Evolutionary conservation across 2,113 vertebrate genomes (phyloP).

Genomic region (Nerophis lumbriciformis): DNA sequence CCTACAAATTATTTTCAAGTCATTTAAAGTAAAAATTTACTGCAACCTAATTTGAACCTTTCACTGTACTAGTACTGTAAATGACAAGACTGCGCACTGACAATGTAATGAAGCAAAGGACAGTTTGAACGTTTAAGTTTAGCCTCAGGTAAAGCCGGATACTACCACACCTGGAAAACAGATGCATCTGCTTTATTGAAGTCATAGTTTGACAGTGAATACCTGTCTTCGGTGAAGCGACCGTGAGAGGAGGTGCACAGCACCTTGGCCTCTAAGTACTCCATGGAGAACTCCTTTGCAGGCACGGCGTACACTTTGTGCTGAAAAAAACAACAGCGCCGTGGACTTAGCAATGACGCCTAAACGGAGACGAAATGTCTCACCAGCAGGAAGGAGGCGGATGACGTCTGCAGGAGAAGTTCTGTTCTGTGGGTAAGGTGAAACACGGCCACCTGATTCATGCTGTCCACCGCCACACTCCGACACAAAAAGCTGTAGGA

Average conservation of each 20-base stretch:
- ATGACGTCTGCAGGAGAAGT: conserved; percentile 67
- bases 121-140: conserved; percentile 16
- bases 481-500: conserved; percentile 81
- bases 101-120: conserved; percentile 6
- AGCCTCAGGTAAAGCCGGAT: conserved; percentile 26
- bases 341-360: not conserved
- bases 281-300: conserved; percentile 77
- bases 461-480: conserved; percentile 75
- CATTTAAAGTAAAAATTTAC: too few species aligned
- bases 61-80: not conserved
- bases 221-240: conserved; percentile 70
- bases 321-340: conserved; percentile 59
- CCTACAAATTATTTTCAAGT: too few species aligned
- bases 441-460: conserved; percentile 66
- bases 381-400: conserved; percentile 80
- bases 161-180: conserved; percentile 47
- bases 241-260: conserved; percentile 80
- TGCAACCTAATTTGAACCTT: not conserved
- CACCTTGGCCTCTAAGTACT: conserved; percentile 79
- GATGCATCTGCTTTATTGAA: conserved; percentile 27
- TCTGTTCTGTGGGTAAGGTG: conserved; percentile 73
- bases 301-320: conserved; percentile 83
- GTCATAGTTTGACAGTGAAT: not conserved
- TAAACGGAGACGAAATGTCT: conserved; percentile 11
- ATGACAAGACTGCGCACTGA: conserved; percentile 20